Base-by-base conservation (phyloP, 2,888 invertebrate species). In the Oxystoma pomonae region DNA sequence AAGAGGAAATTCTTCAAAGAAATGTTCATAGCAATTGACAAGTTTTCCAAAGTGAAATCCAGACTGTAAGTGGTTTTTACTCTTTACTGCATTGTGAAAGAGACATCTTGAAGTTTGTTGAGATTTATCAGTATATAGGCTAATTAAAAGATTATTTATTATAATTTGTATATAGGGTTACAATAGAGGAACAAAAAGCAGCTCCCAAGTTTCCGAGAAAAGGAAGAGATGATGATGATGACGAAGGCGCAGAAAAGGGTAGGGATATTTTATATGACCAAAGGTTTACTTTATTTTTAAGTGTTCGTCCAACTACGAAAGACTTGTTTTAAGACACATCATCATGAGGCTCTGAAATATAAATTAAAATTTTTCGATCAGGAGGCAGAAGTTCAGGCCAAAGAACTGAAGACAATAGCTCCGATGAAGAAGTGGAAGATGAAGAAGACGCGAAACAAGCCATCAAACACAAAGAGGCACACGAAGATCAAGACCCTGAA, bases 1-100 rank as follows among this genome's bases (percentile, higher is more conserved):
- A 91, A 92, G 74, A 84, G 83, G 1, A 80, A 78, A 16, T 94
- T 90, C 76, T 87, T 93, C 69, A 81, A 80, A n/a, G 82, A 83
- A 59, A 82, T 94, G 78, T 89, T 92, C 72, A 72, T 78, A 0
- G 80, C 83, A 1, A 85, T 92, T 16, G 81, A 83, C 22, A 88
- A 84, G 73, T 82, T 85, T 1, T 83, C 84, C 0, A 88, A 85
- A 72, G 75, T 82, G 19, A 82, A 82, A 7, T 78, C 81, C 1
- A 79, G 84, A 9, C 70, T 85, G 70, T 82, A 84, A 83, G 81
- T 82, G 3, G 16, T 63, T 62, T n/a, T n/a, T n/a, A n/a, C n/a
- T n/a, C n/a, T n/a, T n/a, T n/a, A n/a, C n/a, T n/a, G n/a, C n/a
- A n/a, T n/a, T n/a, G n/a, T n/a, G n/a, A n/a, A n/a, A n/a, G n/a